Percentiles rank a stretch among this genome's conserved stretches.
Conservation (phyloP, 2,888 invertebrate genomes). For the Athalia cordata region DNA sequence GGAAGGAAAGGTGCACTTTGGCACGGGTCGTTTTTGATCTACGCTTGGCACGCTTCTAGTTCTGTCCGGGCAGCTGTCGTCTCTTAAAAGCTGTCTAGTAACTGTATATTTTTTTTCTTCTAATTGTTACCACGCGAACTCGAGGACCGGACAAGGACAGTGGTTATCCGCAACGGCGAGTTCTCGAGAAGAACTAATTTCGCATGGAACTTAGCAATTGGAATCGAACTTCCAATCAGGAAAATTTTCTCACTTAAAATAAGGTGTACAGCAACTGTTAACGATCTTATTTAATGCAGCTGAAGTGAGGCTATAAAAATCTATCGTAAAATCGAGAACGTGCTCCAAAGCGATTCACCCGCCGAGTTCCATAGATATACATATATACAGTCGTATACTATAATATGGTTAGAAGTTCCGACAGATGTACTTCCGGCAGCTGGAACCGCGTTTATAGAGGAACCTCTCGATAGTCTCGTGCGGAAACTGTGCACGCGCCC, state of each 20-base stretch:
- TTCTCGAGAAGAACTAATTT: too few relatives aligned
- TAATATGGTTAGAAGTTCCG: constrained; percentile 59
- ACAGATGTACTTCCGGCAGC: constrained; percentile 72
- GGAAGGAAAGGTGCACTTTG: constrained; percentile 52
- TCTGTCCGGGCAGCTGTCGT: constrained; percentile 60
- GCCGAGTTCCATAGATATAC: background rate
- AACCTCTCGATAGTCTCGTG: constrained; percentile 56
- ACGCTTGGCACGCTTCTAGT: constrained; percentile 53
- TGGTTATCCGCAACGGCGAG: too few relatives aligned
- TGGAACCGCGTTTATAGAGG: constrained; percentile 58
- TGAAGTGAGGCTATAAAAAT: background rate
- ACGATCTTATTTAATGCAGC: background rate
- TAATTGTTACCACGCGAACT: too few relatives aligned
- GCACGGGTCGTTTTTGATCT: constrained; percentile 56
- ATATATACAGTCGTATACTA: background rate
- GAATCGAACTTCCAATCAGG: background rate
- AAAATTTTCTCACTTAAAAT: too few relatives aligned
- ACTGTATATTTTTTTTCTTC: constrained; percentile 45
- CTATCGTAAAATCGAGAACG: constrained; percentile 29
- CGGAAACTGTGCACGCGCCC: constrained; percentile 67
- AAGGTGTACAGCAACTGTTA: background rate
- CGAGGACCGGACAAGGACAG: too few relatives aligned
- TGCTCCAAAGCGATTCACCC: constrained; percentile 18
- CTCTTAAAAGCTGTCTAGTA: constrained; percentile 31
- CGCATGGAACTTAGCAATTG: too few relatives aligned